These are phyloP conservation scores for Cercocebus atys DNA, from an alignment of 2,113 vertebrate species.

Conservation along the genomic window DNA sequence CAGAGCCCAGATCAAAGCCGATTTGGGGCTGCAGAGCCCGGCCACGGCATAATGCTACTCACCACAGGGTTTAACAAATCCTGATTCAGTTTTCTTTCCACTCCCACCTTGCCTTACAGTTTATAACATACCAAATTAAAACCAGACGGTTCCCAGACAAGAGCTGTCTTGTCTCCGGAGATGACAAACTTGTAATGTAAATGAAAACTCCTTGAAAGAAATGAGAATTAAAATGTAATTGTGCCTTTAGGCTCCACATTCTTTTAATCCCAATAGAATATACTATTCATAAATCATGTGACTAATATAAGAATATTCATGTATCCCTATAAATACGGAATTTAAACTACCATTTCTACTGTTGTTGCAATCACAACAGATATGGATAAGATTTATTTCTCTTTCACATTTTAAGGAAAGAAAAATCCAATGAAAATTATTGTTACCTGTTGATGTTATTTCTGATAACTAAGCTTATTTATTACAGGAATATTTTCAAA, in stretches of 20 bases:
- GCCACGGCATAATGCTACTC: neutral
- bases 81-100: neutral
- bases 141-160: neutral
- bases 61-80: neutral
- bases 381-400: conserved; percentile 36
- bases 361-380: neutral
- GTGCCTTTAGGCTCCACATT: conserved; percentile 41
- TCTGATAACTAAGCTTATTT: conserved; percentile 32
- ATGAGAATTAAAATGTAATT: conserved; percentile 62
- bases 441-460: neutral
- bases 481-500: conserved; percentile 26
- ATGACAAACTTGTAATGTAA: neutral
- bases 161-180: too few relatives aligned
- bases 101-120: neutral
- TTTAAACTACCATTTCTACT: conserved; percentile 44
- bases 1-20: neutral
- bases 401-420: conserved; percentile 38
- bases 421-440: conserved; percentile 41
- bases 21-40: neutral
- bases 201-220: conserved; percentile 51
- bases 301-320: conserved; percentile 46
- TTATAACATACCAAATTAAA: conserved; percentile 57
- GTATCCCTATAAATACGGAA: conserved; percentile 53
- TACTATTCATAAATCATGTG: conserved; percentile 45
- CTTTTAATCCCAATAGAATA: conserved; percentile 5